Percentiles rank a stretch among this genome's conserved stretches.
Evolutionary conservation across 1,140 invertebrate species (phyloP).

Genomic region (Ladona fulva): DNA sequence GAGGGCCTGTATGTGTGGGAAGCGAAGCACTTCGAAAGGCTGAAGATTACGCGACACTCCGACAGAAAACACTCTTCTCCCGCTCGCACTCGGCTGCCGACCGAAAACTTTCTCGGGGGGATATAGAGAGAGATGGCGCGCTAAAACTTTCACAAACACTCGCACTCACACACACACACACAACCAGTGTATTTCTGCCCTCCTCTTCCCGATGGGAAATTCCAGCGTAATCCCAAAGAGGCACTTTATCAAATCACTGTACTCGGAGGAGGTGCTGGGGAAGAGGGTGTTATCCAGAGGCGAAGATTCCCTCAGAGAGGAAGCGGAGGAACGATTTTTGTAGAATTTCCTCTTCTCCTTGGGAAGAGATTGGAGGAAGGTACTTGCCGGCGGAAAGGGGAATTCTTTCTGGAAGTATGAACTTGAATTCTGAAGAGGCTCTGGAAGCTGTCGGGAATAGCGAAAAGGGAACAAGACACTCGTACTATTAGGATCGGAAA

Average conservation of each 20-base stretch:
- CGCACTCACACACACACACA: neutral
- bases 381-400: too few relatives aligned
- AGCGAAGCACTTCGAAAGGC: neutral
- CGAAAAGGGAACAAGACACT: too few relatives aligned
- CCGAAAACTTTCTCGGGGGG: neutral
- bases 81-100: neutral
- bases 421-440: too few relatives aligned
- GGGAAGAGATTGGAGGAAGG: too few relatives aligned
- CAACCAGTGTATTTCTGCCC: neutral
- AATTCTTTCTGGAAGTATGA: too few relatives aligned
- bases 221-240: neutral
- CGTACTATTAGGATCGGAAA: too few relatives aligned
- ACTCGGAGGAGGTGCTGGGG: neutral
- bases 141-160: slow-evolving; percentile 8
- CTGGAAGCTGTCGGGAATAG: too few relatives aligned
- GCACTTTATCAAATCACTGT: neutral
- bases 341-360: neutral
- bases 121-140: neutral
- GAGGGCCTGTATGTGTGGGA: neutral
- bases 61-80: neutral
- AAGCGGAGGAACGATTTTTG: neutral
- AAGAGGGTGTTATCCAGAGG: neutral
- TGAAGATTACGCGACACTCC: neutral
- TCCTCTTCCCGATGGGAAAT: neutral
- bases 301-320: neutral